Base-by-base conservation (phyloP, 2,113 vertebrate genomes). In the Channa maculata region DNA sequence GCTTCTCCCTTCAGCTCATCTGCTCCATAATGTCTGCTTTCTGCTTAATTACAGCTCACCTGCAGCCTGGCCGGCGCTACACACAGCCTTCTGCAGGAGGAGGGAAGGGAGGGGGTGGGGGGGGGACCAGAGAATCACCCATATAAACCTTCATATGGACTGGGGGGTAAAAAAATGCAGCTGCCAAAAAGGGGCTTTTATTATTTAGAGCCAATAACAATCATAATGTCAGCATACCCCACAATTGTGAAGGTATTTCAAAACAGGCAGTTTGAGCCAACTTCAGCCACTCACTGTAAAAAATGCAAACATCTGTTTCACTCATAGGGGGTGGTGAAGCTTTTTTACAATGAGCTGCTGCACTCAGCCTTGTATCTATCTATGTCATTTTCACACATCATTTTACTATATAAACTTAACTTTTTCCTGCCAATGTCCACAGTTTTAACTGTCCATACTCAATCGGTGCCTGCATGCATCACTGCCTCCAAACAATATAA, bases 31-130 rank as follows among this genome's bases (percentile, higher is more conserved):
- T 90, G 83, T 79, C 79, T 79, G 88, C 78, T 80, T 80, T 83
- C 75, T 74, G 82, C 57, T 55, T 92, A 91, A 92, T 92, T 91
- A 91, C 89, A 90, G 87, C 88, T 91, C 91, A 89, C 85, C 88
- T 90, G 89, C 79, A 86, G 90, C 82, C 87, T 36, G 72, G 49
- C 67, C 82, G 88, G 88, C 87, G 87, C 90, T 87, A 77, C 70
- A 55, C 69, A 70, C 70, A 75, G 66, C 51, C 10, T 45, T 62
- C 53, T 68, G 65, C 5, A 46, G 46, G 52, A 43, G 36, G n/a
- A 38, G 8, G 8, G 44, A 33, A 14, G 43, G 8, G 8, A 45
- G 46, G 46, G 52, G 43, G 46, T 43, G 52, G 8, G 8, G 44
- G 36, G n/a, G 43, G 8, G 8, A 45, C 11, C 1, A 48, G 41